Conservation (phyloP, 1,140 invertebrate species). For the Palaemon carinicauda region DNA sequence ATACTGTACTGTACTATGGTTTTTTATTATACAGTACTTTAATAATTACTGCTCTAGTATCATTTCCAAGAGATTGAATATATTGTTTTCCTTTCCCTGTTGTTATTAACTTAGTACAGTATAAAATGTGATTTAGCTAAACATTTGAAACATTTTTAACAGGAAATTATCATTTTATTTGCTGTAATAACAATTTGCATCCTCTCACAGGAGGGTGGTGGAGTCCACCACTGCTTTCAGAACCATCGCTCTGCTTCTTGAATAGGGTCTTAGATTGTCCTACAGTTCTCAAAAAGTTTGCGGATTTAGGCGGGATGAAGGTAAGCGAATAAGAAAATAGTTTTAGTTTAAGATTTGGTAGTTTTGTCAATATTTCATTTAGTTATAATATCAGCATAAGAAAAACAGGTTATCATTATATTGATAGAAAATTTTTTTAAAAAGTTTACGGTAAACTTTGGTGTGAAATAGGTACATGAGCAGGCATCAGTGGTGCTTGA, state of each 20-base stretch:
- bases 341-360: neutral
- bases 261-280: slow-evolving; percentile 76
- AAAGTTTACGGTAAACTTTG: no score
- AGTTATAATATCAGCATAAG: no score
- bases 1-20: neutral
- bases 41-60: no score
- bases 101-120: no score
- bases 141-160: neutral
- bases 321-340: slow-evolving; percentile 53
- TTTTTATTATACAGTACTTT: no score
- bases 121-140: no score
- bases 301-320: slow-evolving; percentile 68
- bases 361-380: neutral
- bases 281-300: slow-evolving; percentile 74
- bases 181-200: neutral
- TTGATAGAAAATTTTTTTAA: no score
- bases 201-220: slow-evolving; percentile 58
- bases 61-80: no score
- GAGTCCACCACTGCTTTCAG: slow-evolving; percentile 69
- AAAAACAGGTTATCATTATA: no score
- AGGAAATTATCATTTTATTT: neutral
- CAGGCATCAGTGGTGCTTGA: no score
- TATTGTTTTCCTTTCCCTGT: no score
- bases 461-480: no score
- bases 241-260: slow-evolving; percentile 79